Evolutionary conservation across 1,140 invertebrate species (phyloP).

Genomic region (Temnothorax curvispinosus): DNA sequence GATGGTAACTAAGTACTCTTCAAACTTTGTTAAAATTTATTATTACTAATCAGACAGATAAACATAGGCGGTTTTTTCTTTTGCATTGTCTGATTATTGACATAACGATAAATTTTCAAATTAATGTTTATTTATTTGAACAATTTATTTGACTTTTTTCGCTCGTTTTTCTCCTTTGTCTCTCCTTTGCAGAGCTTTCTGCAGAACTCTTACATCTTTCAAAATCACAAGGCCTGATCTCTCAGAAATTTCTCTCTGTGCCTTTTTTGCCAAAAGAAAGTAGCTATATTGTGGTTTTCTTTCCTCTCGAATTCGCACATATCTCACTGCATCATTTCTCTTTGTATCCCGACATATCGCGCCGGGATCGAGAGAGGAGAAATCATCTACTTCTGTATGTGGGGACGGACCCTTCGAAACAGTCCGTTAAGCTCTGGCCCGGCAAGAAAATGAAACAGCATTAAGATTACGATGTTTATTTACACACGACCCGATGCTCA

Average conservation of each 20-base stretch:
- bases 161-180: background rate
- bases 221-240: background rate
- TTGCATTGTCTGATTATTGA: background rate
- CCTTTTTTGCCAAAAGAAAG: background rate
- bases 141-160: background rate
- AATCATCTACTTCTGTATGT: conserved; percentile 13
- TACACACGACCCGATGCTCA: background rate
- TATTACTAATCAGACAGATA: background rate
- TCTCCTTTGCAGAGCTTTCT: background rate
- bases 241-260: background rate
- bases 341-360: background rate
- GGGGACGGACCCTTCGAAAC: conserved; percentile 30
- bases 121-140: no score
- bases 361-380: conserved; percentile 42
- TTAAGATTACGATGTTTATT: conserved; percentile 12
- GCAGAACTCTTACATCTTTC: background rate
- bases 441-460: conserved; percentile 25
- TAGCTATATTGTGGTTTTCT: conserved; percentile 25
- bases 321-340: background rate
- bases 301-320: conserved; percentile 28
- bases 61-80: background rate
- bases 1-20: background rate
- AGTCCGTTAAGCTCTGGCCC: conserved; percentile 41
- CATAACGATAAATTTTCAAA: background rate
- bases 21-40: background rate